Conservation (phyloP, 2,113 vertebrate genomes). For the Hippocampus mohnikei region DNA sequence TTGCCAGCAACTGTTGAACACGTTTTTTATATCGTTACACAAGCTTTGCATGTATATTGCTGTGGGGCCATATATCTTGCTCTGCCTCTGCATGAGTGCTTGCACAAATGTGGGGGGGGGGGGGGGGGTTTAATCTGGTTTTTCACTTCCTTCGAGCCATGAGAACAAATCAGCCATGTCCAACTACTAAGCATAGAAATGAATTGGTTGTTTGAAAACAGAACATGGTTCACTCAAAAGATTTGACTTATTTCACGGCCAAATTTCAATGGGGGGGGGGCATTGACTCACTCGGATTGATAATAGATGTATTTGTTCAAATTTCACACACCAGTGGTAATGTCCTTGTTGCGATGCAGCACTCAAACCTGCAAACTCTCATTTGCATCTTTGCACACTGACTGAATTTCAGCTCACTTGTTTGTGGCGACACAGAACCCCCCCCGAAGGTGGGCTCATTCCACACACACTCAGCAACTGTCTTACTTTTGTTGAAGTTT, state of each 20-base stretch:
- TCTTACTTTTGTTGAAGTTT: neutral
- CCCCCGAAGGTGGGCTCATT: constrained; percentile 5
- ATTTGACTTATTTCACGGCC: constrained; percentile 4
- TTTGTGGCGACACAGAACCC: constrained; percentile 12
- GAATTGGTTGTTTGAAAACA: constrained; percentile 23
- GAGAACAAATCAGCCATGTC: constrained; percentile 32
- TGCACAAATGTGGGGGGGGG: constrained; percentile 22
- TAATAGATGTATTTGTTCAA: constrained; percentile 4
- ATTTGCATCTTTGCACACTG: constrained; percentile 10
- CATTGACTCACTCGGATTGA: constrained; percentile 13
- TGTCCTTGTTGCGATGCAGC: constrained; percentile 5
- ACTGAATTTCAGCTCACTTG: neutral
- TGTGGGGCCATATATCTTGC: constrained; percentile 23
- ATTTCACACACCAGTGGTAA: constrained; percentile 5
- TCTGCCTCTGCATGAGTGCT: constrained; percentile 14
- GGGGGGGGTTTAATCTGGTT: constrained; percentile 32
- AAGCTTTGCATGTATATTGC: constrained; percentile 31
- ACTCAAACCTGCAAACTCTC: neutral
- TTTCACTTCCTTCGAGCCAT: constrained; percentile 19
- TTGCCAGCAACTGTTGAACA: constrained; percentile 61
- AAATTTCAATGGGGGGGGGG: neutral
- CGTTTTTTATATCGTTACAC: constrained; percentile 38
- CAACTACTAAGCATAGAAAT: constrained; percentile 13
- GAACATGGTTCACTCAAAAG: constrained; percentile 31
- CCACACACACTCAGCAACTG: constrained; percentile 3